These are phyloP conservation scores for Macroglossus sobrinus DNA, from an alignment of 2,113 vertebrate species.

Conservation along the genomic window DNA sequence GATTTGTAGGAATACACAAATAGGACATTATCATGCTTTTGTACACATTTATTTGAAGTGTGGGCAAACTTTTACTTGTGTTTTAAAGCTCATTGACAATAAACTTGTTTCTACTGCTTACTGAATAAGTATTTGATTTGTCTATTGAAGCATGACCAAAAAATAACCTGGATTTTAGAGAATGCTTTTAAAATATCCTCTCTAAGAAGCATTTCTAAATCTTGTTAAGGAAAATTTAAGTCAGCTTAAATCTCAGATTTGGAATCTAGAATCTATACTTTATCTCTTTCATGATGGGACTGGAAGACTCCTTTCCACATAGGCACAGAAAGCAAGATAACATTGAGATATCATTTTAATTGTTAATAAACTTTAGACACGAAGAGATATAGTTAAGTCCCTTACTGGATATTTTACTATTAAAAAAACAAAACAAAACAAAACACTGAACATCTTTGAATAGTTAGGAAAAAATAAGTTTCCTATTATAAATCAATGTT, in stretches of 20 bases:
- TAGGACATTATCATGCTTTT: background rate
- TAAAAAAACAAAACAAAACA: background rate
- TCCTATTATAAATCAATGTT: background rate
- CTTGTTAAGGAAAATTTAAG: background rate
- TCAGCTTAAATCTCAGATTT: background rate
- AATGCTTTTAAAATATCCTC: background rate
- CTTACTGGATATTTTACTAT: background rate
- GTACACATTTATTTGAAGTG: background rate
- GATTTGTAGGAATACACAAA: conserved; percentile 51
- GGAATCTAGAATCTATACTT: background rate
- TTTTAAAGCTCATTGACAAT: background rate
- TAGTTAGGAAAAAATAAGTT: background rate
- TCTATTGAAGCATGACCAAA: background rate
- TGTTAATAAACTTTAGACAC: background rate
- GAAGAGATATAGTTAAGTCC: background rate
- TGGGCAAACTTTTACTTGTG: background rate
- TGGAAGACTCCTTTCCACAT: background rate
- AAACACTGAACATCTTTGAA: background rate
- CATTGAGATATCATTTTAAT: background rate
- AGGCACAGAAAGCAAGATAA: background rate
- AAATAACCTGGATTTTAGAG: background rate
- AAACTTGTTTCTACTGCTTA: background rate
- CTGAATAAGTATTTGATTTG: background rate
- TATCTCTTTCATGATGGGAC: background rate
- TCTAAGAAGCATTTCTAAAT: background rate